Conservation (phyloP, 2,797 vertebrate species). For the Chiloscyllium punctatum region DNA sequence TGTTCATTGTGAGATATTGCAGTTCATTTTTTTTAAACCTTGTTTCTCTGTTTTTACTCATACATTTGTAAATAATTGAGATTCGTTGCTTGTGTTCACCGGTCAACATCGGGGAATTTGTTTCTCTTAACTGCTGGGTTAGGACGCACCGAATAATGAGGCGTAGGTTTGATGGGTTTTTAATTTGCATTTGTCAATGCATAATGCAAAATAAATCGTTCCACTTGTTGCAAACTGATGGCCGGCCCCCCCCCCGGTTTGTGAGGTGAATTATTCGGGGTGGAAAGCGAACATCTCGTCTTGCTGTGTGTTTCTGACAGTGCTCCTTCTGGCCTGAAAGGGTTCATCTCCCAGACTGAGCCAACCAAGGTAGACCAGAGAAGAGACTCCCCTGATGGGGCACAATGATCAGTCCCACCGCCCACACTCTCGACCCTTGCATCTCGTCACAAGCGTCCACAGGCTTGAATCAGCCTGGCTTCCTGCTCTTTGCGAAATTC, state of each 20-base stretch:
- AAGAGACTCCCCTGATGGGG: no score
- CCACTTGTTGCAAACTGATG: slow-evolving; percentile 77
- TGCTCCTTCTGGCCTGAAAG: no score
- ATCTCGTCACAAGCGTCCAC: no score
- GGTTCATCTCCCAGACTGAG: no score
- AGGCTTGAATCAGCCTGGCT: background rate
- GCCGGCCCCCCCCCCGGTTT: slow-evolving; percentile 55
- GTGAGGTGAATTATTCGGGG: slow-evolving; percentile 52
- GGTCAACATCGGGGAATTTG: background rate
- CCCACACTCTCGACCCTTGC: background rate
- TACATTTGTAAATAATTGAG: background rate
- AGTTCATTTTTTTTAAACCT: background rate
- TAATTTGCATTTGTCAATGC: slow-evolving; percentile 93
- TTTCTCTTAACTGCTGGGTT: slow-evolving; percentile 12
- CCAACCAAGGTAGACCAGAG: no score
- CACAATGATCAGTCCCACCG: slow-evolving; percentile 42
- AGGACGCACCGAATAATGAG: slow-evolving; percentile 65
- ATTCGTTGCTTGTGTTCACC: slow-evolving; percentile 4
- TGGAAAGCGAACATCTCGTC: slow-evolving; percentile 44
- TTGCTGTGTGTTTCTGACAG: no score
- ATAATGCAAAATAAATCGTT: slow-evolving; percentile 92
- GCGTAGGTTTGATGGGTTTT: slow-evolving; percentile 86
- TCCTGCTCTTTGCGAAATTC: background rate
- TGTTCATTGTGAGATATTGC: background rate
- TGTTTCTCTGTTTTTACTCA: background rate